Conservation (phyloP, 2,113 vertebrate species). For the Rutilus rutilus region DNA sequence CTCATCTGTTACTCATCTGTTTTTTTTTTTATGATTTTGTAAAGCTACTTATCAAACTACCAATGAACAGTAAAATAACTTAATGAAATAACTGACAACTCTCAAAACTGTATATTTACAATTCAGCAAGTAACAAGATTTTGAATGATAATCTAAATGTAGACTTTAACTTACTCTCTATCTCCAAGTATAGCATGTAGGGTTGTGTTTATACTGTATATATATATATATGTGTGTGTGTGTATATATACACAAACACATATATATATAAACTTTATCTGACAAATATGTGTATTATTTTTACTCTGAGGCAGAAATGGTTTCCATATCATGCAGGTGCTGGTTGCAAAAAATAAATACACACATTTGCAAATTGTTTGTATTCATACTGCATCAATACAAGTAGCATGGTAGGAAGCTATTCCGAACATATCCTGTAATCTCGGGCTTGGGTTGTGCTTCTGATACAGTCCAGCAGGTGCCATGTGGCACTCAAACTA, state of each 20-base stretch:
- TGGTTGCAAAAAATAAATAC: not conserved
- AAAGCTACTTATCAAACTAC: not conserved
- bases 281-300: no score
- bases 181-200: not conserved
- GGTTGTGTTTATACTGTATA: no score
- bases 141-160: not conserved
- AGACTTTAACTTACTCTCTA: not conserved
- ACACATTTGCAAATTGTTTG: not conserved
- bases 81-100: not conserved
- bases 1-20: not conserved
- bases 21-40: not conserved
- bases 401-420: not conserved
- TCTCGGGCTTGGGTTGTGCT: not conserved
- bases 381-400: not conserved
- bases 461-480: conserved; percentile 38
- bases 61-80: not conserved
- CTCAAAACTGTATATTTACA: not conserved
- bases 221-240: rapidly evolving
- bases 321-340: not conserved
- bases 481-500: conserved; percentile 18
- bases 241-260: no score
- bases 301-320: not conserved
- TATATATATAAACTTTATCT: no score
- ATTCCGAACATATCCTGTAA: conserved; percentile 1
- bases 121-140: not conserved